Conservation (phyloP, 2,113 vertebrate species). For the Gnathonemus longibarbis region DNA sequence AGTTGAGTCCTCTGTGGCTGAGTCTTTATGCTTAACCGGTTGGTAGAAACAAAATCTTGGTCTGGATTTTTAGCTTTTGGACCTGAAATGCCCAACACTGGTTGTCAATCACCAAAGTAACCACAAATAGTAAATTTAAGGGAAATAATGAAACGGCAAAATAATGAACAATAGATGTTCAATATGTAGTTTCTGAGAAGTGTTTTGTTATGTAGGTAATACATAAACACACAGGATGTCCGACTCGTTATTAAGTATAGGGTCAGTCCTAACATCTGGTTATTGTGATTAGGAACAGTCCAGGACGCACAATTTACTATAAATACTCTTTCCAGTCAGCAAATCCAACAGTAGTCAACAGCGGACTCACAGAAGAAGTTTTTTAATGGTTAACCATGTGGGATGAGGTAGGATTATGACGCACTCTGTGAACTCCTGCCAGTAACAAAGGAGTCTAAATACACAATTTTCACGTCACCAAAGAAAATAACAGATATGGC, state of each 20-base stretch:
- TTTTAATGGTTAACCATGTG: conserved; percentile 13
- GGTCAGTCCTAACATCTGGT: not conserved
- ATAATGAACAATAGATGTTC: not conserved
- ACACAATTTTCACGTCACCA: not conserved
- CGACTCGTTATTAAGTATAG: not conserved
- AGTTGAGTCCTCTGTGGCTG: not conserved
- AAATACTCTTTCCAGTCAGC: not conserved
- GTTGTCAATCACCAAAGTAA: not conserved
- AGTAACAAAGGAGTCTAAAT: not conserved
- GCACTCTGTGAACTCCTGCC: not conserved
- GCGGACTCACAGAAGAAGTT: not conserved
- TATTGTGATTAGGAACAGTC: not conserved
- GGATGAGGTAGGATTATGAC: not conserved
- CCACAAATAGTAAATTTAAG: not conserved
- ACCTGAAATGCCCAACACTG: too few relatives aligned
- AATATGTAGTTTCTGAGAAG: not conserved
- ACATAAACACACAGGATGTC: not conserved
- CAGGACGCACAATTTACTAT: not conserved
- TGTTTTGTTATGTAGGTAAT: not conserved
- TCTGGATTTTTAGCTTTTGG: too few relatives aligned
- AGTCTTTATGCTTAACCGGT: not conserved
- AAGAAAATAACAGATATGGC: not conserved
- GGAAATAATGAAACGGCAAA: not conserved
- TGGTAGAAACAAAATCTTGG: not conserved
- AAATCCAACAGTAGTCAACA: not conserved